Conservation (phyloP, 2,888 invertebrate genomes). For the Hymenopus coronatus region DNA sequence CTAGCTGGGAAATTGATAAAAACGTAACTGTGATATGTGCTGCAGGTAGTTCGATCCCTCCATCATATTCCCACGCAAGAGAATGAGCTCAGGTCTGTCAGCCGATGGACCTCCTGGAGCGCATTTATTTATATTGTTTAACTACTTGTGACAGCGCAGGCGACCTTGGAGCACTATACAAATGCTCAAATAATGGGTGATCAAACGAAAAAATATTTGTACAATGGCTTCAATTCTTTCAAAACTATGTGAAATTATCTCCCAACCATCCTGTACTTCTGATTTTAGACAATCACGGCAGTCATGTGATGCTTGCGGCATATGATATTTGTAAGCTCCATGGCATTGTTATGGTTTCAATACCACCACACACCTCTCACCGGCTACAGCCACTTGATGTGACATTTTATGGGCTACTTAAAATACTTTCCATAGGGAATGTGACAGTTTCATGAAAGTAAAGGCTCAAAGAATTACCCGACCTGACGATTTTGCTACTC, state of each 20-base stretch:
- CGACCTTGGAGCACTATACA: background rate
- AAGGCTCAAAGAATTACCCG: too few relatives aligned
- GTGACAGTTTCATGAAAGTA: too few relatives aligned
- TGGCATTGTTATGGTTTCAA: too few relatives aligned
- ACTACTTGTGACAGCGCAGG: too few relatives aligned
- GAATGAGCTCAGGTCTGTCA: background rate
- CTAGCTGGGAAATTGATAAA: background rate
- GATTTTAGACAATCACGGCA: background rate
- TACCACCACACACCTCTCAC: too few relatives aligned
- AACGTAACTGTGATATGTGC: background rate
- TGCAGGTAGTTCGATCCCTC: background rate
- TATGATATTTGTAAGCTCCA: background rate
- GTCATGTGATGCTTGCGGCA: background rate
- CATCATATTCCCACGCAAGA: background rate
- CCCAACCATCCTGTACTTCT: background rate
- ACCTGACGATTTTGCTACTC: too few relatives aligned
- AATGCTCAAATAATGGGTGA: background rate
- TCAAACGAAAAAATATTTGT: background rate
- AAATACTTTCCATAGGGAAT: too few relatives aligned
- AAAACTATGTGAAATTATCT: background rate
- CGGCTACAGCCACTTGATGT: too few relatives aligned
- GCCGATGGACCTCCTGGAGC: background rate
- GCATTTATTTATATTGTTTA: too few relatives aligned
- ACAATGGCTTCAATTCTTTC: background rate
- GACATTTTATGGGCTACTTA: too few relatives aligned